A percentile compares a stretch with the other conserved stretches of the same genome.
These are phyloP conservation scores for Stenopsyche tienmushanensis DNA, from an alignment of 1,140 invertebrate genomes.

Conservation along the genomic window DNA sequence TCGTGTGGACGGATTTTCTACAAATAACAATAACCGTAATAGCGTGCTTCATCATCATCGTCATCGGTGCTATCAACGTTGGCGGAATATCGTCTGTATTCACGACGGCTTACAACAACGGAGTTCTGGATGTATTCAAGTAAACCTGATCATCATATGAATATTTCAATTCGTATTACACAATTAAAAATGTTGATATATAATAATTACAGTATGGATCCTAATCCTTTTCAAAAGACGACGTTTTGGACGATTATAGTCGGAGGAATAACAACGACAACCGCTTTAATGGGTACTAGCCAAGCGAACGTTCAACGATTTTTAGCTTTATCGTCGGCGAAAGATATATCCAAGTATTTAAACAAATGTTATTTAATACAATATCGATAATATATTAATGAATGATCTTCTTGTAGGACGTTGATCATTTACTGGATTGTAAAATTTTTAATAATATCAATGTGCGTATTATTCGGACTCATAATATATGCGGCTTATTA, in stretches of 20 bases:
- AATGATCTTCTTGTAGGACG: constrained; percentile 43
- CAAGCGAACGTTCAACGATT: constrained; percentile 65
- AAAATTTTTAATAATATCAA: constrained; percentile 49
- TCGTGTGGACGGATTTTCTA: constrained; percentile 85
- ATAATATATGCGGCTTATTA: constrained; percentile 72
- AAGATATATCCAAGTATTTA: too few species aligned
- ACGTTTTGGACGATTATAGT: constrained; percentile 70
- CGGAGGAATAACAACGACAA: constrained; percentile 70
- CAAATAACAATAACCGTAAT: constrained; percentile 76
- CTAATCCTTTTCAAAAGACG: constrained; percentile 68
- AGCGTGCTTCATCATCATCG: constrained; percentile 66
- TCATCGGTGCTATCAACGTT: constrained; percentile 65
- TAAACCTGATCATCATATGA: too few species aligned
- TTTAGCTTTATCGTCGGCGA: constrained; percentile 59
- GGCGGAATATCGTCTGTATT: constrained; percentile 68
- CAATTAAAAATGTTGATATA: neutral
- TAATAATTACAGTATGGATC: constrained; percentile 56
- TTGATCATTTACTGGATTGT: constrained; percentile 46
- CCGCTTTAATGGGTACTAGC: constrained; percentile 47
- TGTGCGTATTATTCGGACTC: constrained; percentile 65
- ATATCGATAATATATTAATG: neutral
- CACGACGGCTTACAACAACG: constrained; percentile 56
- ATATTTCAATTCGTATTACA: neutral
- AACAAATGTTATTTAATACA: too few species aligned
- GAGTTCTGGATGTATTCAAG: constrained; percentile 54